Conservation (phyloP, 2,797 vertebrate species). For the Sebastes diaconus region DNA sequence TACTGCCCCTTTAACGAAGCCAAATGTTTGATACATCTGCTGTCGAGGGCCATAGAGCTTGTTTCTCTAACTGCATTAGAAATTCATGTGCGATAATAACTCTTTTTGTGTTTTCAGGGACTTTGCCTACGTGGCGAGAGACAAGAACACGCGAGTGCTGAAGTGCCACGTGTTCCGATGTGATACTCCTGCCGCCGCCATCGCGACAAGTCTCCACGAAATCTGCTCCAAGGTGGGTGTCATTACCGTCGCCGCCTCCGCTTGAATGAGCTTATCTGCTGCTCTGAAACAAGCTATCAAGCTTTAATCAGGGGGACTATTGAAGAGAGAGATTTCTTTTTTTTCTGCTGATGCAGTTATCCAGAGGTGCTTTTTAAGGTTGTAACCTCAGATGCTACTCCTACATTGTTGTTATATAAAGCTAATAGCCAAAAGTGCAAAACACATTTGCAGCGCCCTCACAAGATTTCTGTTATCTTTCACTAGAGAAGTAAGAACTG, state of each 20-base stretch:
- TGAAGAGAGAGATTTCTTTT: neutral
- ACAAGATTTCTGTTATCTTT: conserved; percentile 3
- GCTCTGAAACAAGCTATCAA: conserved; percentile 20
- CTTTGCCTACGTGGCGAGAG: conserved; percentile 98
- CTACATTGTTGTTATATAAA: neutral
- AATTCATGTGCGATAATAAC: neutral
- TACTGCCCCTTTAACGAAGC: conserved; percentile 1
- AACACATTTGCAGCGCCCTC: neutral
- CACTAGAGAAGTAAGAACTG: neutral
- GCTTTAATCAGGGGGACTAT: conserved; percentile 21
- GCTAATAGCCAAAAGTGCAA: neutral
- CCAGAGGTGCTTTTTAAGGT: neutral
- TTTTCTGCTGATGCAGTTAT: conserved; percentile 4
- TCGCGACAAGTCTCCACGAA: conserved; percentile 96
- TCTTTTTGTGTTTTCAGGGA: conserved; percentile 82
- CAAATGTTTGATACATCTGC: neutral
- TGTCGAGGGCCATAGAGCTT: neutral
- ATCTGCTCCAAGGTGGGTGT: conserved; percentile 90
- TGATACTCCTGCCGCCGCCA: conserved; percentile 97
- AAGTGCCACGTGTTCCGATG: conserved; percentile 99
- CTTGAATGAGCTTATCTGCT: conserved; percentile 17
- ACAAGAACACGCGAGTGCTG: conserved; percentile 95
- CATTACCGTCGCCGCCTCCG: neutral
- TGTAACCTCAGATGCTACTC: neutral
- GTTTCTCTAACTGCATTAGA: neutral